Evolutionary conservation across 1,140 invertebrate species (phyloP).

Genomic region (Venturia canescens): DNA sequence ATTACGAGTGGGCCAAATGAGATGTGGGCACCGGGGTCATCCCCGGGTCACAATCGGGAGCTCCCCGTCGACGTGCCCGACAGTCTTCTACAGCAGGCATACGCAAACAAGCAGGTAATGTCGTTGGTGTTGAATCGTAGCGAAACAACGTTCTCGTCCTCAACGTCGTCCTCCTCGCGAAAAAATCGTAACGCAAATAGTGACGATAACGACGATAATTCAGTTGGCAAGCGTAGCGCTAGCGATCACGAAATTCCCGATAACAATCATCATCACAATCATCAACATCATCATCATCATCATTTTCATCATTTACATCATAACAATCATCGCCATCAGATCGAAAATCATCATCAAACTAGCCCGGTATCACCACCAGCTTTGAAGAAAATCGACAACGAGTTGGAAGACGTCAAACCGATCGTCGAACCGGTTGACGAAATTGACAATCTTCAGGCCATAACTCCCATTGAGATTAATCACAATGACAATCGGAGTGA

Average conservation of each 20-base stretch:
- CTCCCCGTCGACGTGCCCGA: conserved; percentile 99
- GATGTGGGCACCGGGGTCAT: conserved; percentile 74
- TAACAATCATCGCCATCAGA: conserved; percentile 1
- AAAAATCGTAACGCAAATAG: conserved; percentile 34
- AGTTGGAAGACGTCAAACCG: background rate
- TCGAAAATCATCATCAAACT: conserved; percentile 15
- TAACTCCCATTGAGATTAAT: too few species aligned
- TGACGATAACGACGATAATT: conserved; percentile 48
- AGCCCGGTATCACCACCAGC: conserved; percentile 28
- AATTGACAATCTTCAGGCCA: too few species aligned
- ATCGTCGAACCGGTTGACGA: background rate
- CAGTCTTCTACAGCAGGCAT: conserved; percentile 94
- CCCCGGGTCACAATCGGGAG: conserved; percentile 90
- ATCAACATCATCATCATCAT: conserved; percentile 29
- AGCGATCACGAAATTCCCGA: conserved; percentile 58
- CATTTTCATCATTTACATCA: conserved; percentile 18
- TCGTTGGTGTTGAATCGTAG: conserved; percentile 75
- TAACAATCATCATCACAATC: conserved; percentile 40
- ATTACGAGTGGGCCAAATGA: conserved; percentile 68
- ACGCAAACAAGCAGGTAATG: conserved; percentile 84
- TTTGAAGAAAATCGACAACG: conserved; percentile 43
- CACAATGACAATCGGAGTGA: conserved; percentile 17
- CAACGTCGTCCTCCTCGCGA: conserved; percentile 67
- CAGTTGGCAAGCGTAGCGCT: conserved; percentile 69
- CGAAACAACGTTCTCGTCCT: conserved; percentile 82